Conservation (phyloP, 2,113 vertebrate species). For the Spilogale gracilis region DNA sequence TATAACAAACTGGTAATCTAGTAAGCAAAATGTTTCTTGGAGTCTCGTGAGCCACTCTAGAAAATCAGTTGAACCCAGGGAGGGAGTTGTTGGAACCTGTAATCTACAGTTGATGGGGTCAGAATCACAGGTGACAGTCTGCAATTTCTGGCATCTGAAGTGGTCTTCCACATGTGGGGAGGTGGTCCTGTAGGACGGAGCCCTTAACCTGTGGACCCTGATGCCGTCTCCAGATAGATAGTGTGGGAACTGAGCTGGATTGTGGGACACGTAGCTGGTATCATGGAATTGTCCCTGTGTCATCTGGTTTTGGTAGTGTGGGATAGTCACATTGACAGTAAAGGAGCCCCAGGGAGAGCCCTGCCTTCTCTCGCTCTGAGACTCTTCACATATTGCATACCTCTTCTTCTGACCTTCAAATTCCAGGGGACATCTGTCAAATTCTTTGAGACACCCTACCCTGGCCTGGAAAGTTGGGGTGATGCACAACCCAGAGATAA, state of each 20-base stretch:
- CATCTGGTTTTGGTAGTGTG: not conserved
- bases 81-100: not conserved
- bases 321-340: no score
- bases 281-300: not conserved
- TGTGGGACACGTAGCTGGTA: not conserved
- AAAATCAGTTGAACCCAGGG: not conserved
- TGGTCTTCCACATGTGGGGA: fast-evolving
- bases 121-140: not conserved
- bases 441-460: not conserved
- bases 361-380: not conserved
- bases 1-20: not conserved
- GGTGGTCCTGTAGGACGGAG: not conserved
- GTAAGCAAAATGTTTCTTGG: not conserved
- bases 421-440: not conserved
- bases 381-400: not conserved
- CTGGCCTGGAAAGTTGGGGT: not conserved
- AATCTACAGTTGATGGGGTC: not conserved
- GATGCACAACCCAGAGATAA: not conserved
- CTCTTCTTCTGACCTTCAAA: not conserved
- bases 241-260: not conserved
- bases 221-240: not conserved
- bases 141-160: not conserved
- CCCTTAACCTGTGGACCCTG: not conserved
- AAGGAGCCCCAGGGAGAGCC: not conserved
- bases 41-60: not conserved